These are phyloP conservation scores for Carterocephalus palaemon DNA, from an alignment of 2,888 invertebrate genomes.

Conservation along the genomic window DNA sequence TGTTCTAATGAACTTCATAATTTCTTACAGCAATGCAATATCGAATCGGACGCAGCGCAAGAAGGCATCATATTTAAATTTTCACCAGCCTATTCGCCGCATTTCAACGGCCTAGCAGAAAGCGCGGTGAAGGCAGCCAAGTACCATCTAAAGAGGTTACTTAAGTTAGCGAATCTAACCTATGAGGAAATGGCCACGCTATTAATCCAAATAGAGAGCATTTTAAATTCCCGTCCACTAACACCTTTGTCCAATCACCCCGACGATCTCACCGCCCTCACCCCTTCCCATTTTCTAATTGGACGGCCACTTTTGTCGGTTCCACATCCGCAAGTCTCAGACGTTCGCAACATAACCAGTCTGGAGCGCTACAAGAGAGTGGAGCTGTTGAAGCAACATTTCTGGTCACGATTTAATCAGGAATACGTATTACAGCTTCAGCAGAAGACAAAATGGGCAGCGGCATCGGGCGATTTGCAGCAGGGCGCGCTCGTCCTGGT, in stretches of 20 bases:
- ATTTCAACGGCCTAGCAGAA: not conserved
- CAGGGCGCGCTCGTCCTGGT: slow-evolving; percentile 26
- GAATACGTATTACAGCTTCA: slow-evolving; percentile 17
- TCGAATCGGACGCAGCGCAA: not conserved
- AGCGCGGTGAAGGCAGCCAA: no score
- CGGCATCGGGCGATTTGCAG: slow-evolving; percentile 20
- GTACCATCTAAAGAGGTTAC: slow-evolving; percentile 21
- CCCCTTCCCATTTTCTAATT: slow-evolving; percentile 43
- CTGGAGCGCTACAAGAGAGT: slow-evolving; percentile 22
- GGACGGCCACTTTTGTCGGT: no score
- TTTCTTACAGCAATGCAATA: not conserved
- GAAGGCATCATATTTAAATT: slow-evolving; percentile 29
- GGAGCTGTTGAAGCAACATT: slow-evolving; percentile 22
- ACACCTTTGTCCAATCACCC: slow-evolving; percentile 6
- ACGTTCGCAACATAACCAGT: slow-evolving; percentile 12
- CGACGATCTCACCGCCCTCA: slow-evolving; percentile 32
- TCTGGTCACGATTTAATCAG: slow-evolving; percentile 12
- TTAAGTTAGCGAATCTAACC: slow-evolving; percentile 12
- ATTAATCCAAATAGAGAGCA: no score
- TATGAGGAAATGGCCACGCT: slow-evolving; percentile 5
- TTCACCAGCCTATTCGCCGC: slow-evolving; percentile 16
- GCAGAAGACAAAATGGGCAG: not conserved
- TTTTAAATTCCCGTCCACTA: slow-evolving; percentile 27
- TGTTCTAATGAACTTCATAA: slow-evolving; percentile 27
- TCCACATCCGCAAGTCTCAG: slow-evolving; percentile 24